A percentile compares a stretch with the other conserved stretches of the same genome.
These are phyloP conservation scores for Turnix velox DNA, from an alignment of 2,113 vertebrate genomes.

Conservation along the genomic window DNA sequence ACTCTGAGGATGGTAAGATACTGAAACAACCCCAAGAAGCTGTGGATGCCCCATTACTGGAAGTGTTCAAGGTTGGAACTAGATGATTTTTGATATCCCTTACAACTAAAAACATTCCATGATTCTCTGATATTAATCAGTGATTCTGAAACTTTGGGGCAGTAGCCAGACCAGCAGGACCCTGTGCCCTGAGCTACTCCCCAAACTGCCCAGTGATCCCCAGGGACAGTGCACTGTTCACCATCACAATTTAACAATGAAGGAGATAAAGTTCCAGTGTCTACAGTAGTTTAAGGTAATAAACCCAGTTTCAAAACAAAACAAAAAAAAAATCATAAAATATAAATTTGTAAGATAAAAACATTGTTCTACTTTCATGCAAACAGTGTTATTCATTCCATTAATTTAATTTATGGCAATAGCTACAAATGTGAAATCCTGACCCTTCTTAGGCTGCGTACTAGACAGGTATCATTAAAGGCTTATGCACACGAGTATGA, in stretches of 20 bases:
- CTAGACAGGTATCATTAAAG: not conserved
- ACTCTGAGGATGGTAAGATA: too few species aligned
- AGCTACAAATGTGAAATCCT: not conserved
- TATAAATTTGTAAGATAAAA: not conserved
- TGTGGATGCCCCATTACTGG: too few species aligned
- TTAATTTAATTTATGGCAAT: not conserved
- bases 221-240: not conserved
- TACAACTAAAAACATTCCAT: not conserved
- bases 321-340: not conserved
- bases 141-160: not conserved
- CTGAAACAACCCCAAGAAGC: too few species aligned
- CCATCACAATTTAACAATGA: not conserved
- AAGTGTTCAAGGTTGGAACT: not conserved
- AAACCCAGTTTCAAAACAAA: not conserved
- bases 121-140: not conserved
- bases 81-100: not conserved
- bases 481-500: not conserved
- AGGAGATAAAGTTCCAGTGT: not conserved
- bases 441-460: not conserved
- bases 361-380: not conserved
- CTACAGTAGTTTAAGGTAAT: not conserved
- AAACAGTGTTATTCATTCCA: not conserved
- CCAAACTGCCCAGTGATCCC: accelerated
- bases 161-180: not conserved
- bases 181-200: not conserved